Evolutionary conservation across 35 echinoderm and acorn worm genomes (phyloP).

Genomic region (Apostichopus californicus): DNA sequence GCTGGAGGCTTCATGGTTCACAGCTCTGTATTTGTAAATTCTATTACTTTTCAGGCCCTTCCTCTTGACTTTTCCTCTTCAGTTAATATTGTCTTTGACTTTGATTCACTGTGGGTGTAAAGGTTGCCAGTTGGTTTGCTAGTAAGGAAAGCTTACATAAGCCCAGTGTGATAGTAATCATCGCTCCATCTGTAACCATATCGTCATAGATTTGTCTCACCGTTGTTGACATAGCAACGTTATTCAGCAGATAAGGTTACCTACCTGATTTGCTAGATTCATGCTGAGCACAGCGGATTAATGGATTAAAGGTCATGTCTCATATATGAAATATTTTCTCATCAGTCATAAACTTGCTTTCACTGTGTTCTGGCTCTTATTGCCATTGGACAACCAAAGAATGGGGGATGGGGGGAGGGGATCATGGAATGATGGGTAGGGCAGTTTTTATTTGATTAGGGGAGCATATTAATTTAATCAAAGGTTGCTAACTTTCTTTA

Average conservation of each 20-base stretch:
- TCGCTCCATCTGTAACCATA: neutral
- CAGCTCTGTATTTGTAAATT: no score
- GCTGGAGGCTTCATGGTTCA: no score
- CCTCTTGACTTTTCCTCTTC: neutral
- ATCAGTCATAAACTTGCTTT: no score
- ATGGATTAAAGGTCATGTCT: neutral
- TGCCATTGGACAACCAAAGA: no score
- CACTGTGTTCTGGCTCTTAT: no score
- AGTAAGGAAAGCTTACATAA: neutral
- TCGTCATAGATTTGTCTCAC: neutral
- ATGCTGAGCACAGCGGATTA: constrained; percentile 17
- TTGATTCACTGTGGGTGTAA: neutral
- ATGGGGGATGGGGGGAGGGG: no score
- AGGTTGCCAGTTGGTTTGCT: no score
- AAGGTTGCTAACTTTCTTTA: no score
- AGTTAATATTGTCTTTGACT: neutral
- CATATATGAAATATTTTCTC: neutral
- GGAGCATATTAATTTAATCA: no score
- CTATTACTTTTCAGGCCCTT: neutral
- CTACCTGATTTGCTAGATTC: neutral
- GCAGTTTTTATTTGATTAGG: no score
- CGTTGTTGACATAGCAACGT: constrained; percentile 36
- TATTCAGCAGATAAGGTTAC: neutral
- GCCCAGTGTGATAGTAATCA: neutral
- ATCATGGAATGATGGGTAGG: no score